Conservation (phyloP, 2,888 invertebrate genomes). For the Erebia palarica region DNA sequence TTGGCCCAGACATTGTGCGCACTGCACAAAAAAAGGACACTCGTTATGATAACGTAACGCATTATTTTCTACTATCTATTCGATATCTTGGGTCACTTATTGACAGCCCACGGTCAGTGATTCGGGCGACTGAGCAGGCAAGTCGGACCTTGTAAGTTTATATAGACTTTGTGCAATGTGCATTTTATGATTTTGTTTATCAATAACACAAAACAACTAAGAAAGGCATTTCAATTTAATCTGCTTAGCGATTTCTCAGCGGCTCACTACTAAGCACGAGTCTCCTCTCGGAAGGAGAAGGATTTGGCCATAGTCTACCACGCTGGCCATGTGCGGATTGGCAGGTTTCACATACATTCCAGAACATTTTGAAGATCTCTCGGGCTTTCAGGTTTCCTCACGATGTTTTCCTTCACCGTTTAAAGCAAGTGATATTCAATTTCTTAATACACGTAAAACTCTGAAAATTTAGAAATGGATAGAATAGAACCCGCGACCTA, state of each 20-base stretch:
- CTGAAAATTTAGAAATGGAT: no score
- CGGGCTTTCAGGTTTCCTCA: no score
- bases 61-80: slow-evolving; percentile 35
- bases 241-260: no score
- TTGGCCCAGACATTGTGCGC: slow-evolving; percentile 42
- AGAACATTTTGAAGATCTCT: no score
- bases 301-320: no score
- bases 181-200: neutral
- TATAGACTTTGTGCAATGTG: slow-evolving; percentile 37
- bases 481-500: no score
- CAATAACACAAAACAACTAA: neutral
- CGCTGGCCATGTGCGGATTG: no score
- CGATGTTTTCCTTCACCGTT: no score
- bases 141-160: slow-evolving; percentile 39
- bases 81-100: slow-evolving; percentile 36
- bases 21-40: slow-evolving; percentile 37
- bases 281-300: neutral
- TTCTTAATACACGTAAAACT: no score
- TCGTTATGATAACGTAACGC: slow-evolving; percentile 29
- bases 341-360: no score
- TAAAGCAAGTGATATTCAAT: no score
- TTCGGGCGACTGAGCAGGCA: slow-evolving; percentile 40
- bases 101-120: slow-evolving; percentile 40
- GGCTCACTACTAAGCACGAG: neutral
- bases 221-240: neutral